Evolutionary conservation across 2,113 vertebrate genomes (phyloP).

Genomic region (Rhodinocichla rosea): DNA sequence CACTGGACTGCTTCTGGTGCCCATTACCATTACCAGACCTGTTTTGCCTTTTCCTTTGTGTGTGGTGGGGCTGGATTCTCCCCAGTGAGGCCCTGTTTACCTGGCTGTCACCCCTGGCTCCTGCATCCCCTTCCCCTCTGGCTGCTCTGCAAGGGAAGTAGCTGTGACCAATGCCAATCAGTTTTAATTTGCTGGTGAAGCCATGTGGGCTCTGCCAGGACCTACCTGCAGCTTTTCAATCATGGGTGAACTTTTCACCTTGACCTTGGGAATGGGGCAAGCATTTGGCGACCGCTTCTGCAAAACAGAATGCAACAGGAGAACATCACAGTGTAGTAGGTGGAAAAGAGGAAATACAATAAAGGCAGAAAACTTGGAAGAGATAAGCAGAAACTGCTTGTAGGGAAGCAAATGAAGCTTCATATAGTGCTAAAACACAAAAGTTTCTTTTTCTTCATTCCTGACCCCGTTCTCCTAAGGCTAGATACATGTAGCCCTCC

Average conservation of each 20-base stretch:
- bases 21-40: neutral
- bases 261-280: slow-evolving; percentile 68
- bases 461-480: neutral
- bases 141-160: neutral
- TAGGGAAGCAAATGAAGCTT: neutral
- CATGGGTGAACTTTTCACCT: slow-evolving; percentile 79
- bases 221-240: slow-evolving; percentile 83
- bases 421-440: neutral
- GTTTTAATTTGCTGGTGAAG: neutral
- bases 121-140: neutral
- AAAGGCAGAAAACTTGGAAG: neutral
- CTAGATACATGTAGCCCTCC: neutral
- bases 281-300: slow-evolving; percentile 69
- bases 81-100: neutral
- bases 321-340: neutral
- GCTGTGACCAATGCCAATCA: neutral
- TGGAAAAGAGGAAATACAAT: neutral
- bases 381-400: neutral
- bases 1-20: neutral
- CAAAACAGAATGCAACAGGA: neutral
- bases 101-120: neutral
- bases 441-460: neutral
- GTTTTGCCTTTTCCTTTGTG: neutral
- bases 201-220: neutral
- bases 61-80: neutral